phyloP scores from a whole-genome alignment of 2,888 invertebrate genomes.

The Drosophila recens region DNA sequence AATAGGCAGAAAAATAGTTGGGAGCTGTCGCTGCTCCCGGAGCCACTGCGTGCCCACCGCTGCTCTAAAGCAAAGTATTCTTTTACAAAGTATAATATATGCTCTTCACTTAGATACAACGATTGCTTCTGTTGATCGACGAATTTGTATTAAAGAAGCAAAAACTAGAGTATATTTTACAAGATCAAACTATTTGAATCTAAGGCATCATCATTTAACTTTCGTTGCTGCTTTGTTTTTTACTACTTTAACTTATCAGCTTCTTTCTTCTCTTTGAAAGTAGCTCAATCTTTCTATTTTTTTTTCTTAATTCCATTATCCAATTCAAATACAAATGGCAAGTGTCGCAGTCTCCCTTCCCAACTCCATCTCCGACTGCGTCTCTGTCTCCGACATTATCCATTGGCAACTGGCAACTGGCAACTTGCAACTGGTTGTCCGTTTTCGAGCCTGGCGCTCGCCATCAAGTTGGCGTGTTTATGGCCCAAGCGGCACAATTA shows the following conservation, averaged over 20 bases:
- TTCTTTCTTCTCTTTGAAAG: not conserved
- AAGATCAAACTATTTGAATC: not conserved
- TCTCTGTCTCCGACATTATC: constrained; percentile 1
- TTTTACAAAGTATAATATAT: too few relatives aligned
- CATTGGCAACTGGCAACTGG: constrained; percentile 25
- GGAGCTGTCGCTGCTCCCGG: too few relatives aligned
- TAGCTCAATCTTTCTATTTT: not conserved
- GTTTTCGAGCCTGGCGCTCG: constrained; percentile 72
- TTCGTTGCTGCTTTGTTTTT: too few relatives aligned
- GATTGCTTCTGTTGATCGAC: too few relatives aligned
- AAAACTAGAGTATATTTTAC: not conserved
- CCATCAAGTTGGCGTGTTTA: constrained; percentile 83
- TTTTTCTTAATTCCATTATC: constrained; percentile 19
- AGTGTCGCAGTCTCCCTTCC: constrained; percentile 10
- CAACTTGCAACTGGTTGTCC: constrained; percentile 40
- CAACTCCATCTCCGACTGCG: not conserved
- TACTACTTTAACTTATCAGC: not conserved
- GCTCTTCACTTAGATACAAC: too few relatives aligned
- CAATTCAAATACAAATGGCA: constrained; percentile 40
- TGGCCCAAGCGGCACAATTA: constrained; percentile 82
- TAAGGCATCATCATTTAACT: not conserved
- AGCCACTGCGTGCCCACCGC: too few relatives aligned
- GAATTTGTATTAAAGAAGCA: not conserved
- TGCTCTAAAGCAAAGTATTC: too few relatives aligned
- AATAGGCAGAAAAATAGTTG: too few relatives aligned